Percentiles rank a stretch among this genome's conserved stretches.
These are phyloP conservation scores for Ophonus ardosiacus DNA, from an alignment of 2,888 invertebrate species.

Conservation along the genomic window DNA sequence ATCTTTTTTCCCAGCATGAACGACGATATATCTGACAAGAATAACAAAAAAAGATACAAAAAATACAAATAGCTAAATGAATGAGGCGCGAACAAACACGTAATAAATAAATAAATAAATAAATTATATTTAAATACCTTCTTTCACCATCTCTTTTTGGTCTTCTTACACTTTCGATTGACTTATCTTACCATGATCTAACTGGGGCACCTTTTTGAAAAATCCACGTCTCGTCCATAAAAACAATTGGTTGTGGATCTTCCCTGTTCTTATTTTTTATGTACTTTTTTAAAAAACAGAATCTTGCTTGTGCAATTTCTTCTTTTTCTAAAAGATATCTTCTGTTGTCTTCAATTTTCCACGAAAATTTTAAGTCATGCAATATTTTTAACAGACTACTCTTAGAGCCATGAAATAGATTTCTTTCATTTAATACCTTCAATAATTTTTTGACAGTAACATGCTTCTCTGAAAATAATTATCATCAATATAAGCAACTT, in stretches of 20 bases:
- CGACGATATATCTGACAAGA: constrained; percentile 7
- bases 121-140: constrained; percentile 9
- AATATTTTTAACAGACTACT: constrained; percentile 7
- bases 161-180: not conserved
- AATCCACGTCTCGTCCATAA: constrained; percentile 32
- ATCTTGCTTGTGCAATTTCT: constrained; percentile 24
- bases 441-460: constrained; percentile 29
- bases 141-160: constrained; percentile 3
- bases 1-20: constrained; percentile 15
- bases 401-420: constrained; percentile 8
- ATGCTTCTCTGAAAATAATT: not conserved
- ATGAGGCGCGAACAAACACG: no score
- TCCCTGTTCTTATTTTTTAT: constrained; percentile 13
- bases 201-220: not conserved
- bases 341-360: constrained; percentile 21
- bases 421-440: constrained; percentile 2
- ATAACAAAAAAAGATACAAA: not conserved
- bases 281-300: constrained; percentile 28
- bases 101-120: not conserved
- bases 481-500: not conserved
- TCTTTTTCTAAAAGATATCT: constrained; percentile 23
- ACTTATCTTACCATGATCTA: constrained; percentile 6
- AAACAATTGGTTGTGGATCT: constrained; percentile 29
- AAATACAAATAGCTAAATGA: not conserved
- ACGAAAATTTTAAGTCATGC: not conserved